Base-by-base conservation (phyloP, 1,140 invertebrate genomes). In the Hylaeus volcanicus region DNA sequence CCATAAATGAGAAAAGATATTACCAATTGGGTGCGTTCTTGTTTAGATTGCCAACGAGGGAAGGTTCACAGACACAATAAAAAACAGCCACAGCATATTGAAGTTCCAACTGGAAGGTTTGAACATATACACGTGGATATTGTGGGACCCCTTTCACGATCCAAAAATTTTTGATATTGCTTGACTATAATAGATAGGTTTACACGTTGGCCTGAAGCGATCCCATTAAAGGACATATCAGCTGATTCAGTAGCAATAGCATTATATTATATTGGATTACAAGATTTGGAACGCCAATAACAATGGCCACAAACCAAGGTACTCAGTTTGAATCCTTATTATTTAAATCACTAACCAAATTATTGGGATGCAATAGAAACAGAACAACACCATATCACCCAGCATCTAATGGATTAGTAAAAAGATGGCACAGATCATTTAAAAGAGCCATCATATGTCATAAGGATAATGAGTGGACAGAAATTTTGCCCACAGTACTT, bases 41-140 rank as follows among this genome's bases (percentile, higher is more conserved):
- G 78, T 43, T 1, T 80, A 1, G 5, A 15, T 8, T 80, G 71
- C 60, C 71, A 74, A 53, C 11, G 9, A 0, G 9, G 51, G 0
- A 80, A 80, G 3, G 55, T 80, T 8, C 43, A 43, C 0, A 15
- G 45, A 15, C 71, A 80, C 5, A 80, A 11, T 6, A 60, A 61
- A 5, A 58, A 43, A 5, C 0, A 12, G 2, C 63, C 71, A 2
- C 5, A 61, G 0, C 37, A 60, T 0, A 80, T 80, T 1, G 14
- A 26, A 1, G 4, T 74, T 26, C 64, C 64, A 1, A 26, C 60
- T 4, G 43, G 43, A 37, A 14, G 77, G 1, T 79, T 79, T n/a
- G 45, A 72, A 1, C 75, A 79, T 9, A 39, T 79, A 1, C 48
- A 78, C 14, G 11, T 71, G 0, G 76, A 78, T 12, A 5, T 78